These are phyloP conservation scores for Drosophila parvula DNA, from an alignment of 1,140 invertebrate species.

Conservation along the genomic window DNA sequence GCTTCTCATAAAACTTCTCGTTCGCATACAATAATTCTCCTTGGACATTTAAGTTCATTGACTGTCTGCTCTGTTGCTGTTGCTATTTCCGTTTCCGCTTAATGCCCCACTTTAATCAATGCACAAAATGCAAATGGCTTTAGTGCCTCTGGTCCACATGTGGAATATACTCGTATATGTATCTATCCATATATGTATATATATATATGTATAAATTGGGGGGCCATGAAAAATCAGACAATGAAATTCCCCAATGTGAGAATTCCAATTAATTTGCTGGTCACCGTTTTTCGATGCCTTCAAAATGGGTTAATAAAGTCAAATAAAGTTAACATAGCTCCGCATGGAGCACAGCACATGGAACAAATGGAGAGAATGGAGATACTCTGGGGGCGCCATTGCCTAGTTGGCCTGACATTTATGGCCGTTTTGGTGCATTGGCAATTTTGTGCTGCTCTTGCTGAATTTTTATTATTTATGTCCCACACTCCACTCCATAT, in stretches of 20 bases:
- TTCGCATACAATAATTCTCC: no score
- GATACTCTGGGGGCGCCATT: constrained; percentile 36
- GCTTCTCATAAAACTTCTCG: not conserved
- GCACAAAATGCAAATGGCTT: constrained; percentile 65
- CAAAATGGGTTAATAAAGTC: constrained; percentile 76
- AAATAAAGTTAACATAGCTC: constrained; percentile 66
- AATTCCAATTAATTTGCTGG: constrained; percentile 79
- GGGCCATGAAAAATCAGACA: constrained; percentile 54
- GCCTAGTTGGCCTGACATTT: constrained; percentile 62
- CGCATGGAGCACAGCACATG: not conserved
- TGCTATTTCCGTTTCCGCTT: constrained; percentile 21
- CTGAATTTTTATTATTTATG: constrained; percentile 73
- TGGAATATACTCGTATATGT: not conserved
- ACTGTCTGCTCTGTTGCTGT: not conserved
- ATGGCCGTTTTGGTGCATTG: constrained; percentile 65
- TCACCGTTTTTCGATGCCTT: constrained; percentile 70
- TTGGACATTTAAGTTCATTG: constrained; percentile 25
- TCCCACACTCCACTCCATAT: constrained; percentile 20
- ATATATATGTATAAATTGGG: constrained; percentile 5
- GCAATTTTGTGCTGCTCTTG: constrained; percentile 64
- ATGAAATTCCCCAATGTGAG: constrained; percentile 64
- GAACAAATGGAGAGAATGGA: not conserved
- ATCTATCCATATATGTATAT: not conserved
- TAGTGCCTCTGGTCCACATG: constrained; percentile 39
- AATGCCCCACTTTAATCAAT: constrained; percentile 51